Base-by-base conservation (phyloP, 2,888 invertebrate genomes). In the Xanthorhoe spadicearia region DNA sequence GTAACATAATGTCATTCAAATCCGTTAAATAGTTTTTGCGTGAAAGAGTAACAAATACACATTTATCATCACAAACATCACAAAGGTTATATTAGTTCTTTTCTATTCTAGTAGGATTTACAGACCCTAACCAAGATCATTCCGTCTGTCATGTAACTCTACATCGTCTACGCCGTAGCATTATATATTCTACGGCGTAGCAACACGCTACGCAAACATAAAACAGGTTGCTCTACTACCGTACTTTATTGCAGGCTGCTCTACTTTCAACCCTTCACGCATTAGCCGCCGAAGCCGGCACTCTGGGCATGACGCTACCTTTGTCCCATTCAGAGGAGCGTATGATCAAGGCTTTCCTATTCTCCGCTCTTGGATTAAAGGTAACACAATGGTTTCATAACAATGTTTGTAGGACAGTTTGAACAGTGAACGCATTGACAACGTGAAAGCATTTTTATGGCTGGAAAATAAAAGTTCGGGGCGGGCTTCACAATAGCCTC, bases 271-370 rank as follows among this genome's bases (percentile, higher is more conserved):
- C 87, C 0, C 74, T 90, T 0, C 90, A 92, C 64, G 88, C 90
- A 0, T 68, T 92, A n/a, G 89, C 88, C 0, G 89, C 87, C 0
- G 91, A 93, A 67, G 86, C 87, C 0, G 90, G 90, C 0, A 84
- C 87, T 0, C 82, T 89, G 0, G 87, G 89, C 0, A 69, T 90
- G 49, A 85, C 88, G 0, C 70, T 92, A n/a, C 89, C 91, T 0
- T 69, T 89, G 7, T 86, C 91, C 0, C 56, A 50, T 0, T 46
- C 69, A 9, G 92, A 93, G 69, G 90, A 92, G 49, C 66, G 73
- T 13, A 80, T 85, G 2, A 80, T 92, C 38, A 80, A 75, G 55
- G 78, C 79, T 0, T 81, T 92, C 8, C 73, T 89, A 4, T 88
- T 83, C 61, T 76, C 86, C 4, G 81, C 87, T 49, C 68, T 88